Conservation (phyloP, 1,140 invertebrate genomes). For the Papilio glaucus region DNA sequence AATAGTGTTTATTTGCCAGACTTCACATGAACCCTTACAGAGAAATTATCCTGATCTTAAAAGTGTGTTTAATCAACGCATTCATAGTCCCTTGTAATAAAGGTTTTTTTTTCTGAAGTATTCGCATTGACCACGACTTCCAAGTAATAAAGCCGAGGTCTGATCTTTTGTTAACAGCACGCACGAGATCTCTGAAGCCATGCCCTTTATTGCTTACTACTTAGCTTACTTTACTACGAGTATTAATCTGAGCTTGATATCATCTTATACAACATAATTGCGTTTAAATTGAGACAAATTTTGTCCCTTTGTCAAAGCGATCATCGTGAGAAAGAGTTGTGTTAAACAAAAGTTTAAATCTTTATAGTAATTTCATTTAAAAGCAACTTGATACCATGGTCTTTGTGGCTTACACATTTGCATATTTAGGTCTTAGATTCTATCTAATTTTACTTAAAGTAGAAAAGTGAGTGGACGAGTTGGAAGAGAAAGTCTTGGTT, state of each 20-base stretch:
- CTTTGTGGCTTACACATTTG: too few species aligned
- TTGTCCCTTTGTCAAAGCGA: not conserved
- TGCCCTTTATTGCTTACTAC: conserved; percentile 22
- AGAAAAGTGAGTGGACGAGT: too few species aligned
- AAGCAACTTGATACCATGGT: too few species aligned
- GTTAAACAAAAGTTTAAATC: too few species aligned
- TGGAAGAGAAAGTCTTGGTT: too few species aligned
- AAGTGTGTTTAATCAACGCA: not conserved
- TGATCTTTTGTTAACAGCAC: conserved; percentile 29
- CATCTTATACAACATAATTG: not conserved
- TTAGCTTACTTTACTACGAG: conserved; percentile 18
- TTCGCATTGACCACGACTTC: not conserved
- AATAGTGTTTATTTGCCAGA: too few species aligned
- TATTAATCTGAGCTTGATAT: conserved; percentile 8
- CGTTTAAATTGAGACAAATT: conserved; percentile 7
- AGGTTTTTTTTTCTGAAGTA: not conserved
- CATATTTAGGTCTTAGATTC: too few species aligned
- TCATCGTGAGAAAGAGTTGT: too few species aligned
- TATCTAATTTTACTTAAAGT: too few species aligned
- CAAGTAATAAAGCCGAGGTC: not conserved
- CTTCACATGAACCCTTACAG: too few species aligned
- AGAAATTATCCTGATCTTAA: too few species aligned
- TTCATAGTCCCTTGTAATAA: not conserved
- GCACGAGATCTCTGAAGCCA: conserved; percentile 13
- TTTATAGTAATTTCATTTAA: too few species aligned